Evolutionary conservation across 2,797 vertebrate genomes (phyloP).

Genomic region (Sebastiscus tertius): DNA sequence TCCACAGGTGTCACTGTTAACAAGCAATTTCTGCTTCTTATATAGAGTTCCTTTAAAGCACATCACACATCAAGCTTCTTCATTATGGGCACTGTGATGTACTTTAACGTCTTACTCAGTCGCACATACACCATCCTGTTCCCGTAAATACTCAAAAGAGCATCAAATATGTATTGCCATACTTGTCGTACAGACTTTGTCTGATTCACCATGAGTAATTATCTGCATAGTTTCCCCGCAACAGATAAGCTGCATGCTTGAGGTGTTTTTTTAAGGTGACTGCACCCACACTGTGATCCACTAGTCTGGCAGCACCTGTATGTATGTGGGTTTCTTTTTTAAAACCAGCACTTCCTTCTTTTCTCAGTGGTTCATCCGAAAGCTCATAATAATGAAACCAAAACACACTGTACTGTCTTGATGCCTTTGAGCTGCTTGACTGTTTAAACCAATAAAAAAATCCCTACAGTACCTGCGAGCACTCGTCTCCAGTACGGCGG

Average conservation of each 20-base stretch:
- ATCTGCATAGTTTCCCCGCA: neutral
- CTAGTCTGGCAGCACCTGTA: neutral
- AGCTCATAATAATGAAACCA: neutral
- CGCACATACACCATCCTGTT: neutral
- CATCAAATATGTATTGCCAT: neutral
- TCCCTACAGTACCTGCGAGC: constrained; percentile 61
- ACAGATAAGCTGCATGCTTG: constrained; percentile 11
- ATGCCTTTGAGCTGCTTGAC: fast-evolving
- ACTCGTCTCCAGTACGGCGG: constrained; percentile 20
- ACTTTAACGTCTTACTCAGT: neutral
- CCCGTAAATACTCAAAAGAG: neutral
- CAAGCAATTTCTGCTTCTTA: too few relatives aligned
- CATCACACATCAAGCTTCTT: neutral
- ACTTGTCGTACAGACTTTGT: neutral
- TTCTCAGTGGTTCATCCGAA: neutral
- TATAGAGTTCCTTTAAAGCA: neutral
- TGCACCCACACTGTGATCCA: neutral
- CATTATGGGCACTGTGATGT: neutral
- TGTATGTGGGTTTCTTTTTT: neutral
- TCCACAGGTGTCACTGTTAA: too few relatives aligned
- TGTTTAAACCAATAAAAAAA: neutral
- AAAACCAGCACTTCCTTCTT: neutral
- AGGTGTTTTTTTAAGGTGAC: constrained; percentile 42
- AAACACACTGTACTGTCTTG: neutral
- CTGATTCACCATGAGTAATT: neutral